Conservation (phyloP, 2,888 invertebrate species). For the Morpho achilles region DNA sequence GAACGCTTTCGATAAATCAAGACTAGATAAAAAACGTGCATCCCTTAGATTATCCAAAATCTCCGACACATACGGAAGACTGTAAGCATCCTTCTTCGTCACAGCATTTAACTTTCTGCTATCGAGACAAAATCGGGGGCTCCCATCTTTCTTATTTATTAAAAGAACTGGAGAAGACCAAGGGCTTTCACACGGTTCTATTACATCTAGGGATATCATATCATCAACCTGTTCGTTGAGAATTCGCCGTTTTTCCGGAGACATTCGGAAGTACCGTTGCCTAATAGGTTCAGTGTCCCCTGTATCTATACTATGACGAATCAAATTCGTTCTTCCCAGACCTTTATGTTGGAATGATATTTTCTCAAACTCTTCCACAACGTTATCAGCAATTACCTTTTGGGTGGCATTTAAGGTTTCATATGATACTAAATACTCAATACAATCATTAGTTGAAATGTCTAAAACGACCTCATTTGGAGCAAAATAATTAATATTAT, state of each 20-base stretch:
- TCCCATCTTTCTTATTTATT: constrained; percentile 22
- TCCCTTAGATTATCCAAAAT: constrained; percentile 34
- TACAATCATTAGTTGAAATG: too few species aligned
- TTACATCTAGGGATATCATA: constrained; percentile 20
- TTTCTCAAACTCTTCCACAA: constrained; percentile 21
- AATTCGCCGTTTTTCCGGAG: constrained; percentile 27
- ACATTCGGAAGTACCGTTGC: constrained; percentile 27
- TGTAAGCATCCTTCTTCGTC: constrained; percentile 24
- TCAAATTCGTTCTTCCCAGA: constrained; percentile 26
- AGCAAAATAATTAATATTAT: too few species aligned
- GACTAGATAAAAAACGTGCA: constrained; percentile 27
- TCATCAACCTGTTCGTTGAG: constrained; percentile 26
- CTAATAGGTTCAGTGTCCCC: constrained; percentile 25
- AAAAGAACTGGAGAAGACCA: constrained; percentile 28
- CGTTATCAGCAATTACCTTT: constrained; percentile 19
- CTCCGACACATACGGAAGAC: constrained; percentile 28
- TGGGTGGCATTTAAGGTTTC: constrained; percentile 3
- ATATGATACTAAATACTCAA: too few species aligned
- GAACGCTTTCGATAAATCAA: constrained; percentile 30
- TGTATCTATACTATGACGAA: constrained; percentile 27
- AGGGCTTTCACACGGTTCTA: constrained; percentile 26
- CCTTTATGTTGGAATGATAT: constrained; percentile 26
- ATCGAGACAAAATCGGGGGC: constrained; percentile 26
- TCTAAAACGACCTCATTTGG: too few species aligned
- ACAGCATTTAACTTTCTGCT: constrained; percentile 27